Evolutionary conservation across 2,797 vertebrate genomes (phyloP), one percentile per base, ranked within the genome.

Genomic region (Columba guinea): DNA sequence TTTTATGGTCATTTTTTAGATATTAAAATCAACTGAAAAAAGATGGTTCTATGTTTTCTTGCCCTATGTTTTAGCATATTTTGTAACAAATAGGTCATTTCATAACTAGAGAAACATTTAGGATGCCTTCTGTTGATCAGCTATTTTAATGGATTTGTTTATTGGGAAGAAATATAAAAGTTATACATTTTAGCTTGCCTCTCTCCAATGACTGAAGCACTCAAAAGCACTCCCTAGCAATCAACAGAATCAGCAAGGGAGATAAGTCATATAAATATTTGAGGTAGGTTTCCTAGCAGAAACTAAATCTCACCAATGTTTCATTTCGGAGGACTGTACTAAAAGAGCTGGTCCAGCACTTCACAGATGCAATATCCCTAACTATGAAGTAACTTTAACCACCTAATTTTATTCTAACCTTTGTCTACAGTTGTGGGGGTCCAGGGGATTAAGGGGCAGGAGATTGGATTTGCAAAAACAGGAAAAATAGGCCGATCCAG

Each of bases 1-100:
- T 84, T 92, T 49, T 73, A 32, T 27, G 28, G 24, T 84, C 30
- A 28, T 4, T 62, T 88, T 68, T 70, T 63, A 67, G 49, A 34
- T 44, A 84, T 11, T 78, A 81, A 93, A 84, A 79, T 49, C 34
- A 84, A 48, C 11, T 35, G 14, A 74, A 90, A 90, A 41, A 11
- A 39, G 11, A 81, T 53, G 15, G 30, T 76, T 93, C 39, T 56
- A 14, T 4, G 2, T 20, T 59, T 90, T 76, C 23, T 65, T 55
- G 8, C 12, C 77, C 30, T 63, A 24, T 8, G 21, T 53, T 91
- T 80, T 69, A 80, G 11, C 12, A 5, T 35, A 20, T 39, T 86
- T 96, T 56, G 26, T 46, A 89, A n/a, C 5, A 49, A 13, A 13
- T 24, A n/a, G 39, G 30, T 56, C 2, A 91, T 23, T 94, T 70